phyloP scores from a whole-genome alignment of 2,888 invertebrate genomes.

The Nomada ferruginata region DNA sequence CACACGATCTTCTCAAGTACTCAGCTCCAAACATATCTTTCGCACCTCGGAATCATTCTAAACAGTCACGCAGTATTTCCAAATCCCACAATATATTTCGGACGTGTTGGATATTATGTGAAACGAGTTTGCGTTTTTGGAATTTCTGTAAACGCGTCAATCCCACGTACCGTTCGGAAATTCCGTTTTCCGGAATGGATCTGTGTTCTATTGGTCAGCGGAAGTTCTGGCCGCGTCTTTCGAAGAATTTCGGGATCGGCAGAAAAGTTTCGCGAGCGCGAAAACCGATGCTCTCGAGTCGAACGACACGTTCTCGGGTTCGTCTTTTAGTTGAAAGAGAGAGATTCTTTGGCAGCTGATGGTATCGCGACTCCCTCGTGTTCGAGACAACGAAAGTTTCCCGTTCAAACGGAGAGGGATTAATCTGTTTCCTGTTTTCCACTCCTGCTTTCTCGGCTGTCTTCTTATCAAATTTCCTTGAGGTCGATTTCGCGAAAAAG shows the following conservation, averaged over 20 bases:
- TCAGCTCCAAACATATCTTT: no score
- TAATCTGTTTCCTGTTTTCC: slow-evolving; percentile 20
- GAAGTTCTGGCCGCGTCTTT: neutral
- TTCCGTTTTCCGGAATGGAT: slow-evolving; percentile 30
- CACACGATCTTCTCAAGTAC: no score
- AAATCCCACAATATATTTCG: no score
- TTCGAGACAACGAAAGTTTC: slow-evolving; percentile 16
- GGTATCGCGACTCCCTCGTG: slow-evolving; percentile 7
- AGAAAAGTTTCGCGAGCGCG: slow-evolving; percentile 19
- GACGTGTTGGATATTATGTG: no score
- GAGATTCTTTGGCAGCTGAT: slow-evolving; percentile 12
- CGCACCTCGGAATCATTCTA: no score
- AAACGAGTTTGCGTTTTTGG: neutral
- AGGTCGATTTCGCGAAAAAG: slow-evolving; percentile 7
- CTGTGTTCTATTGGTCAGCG: neutral
- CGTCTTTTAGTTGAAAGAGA: neutral
- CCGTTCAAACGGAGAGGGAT: neutral
- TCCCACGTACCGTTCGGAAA: neutral
- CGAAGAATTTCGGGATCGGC: neutral
- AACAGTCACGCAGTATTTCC: no score
- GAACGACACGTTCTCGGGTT: slow-evolving; percentile 20
- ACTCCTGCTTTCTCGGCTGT: neutral
- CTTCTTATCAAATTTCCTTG: slow-evolving; percentile 23
- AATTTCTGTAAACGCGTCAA: no score
- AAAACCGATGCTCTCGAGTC: slow-evolving; percentile 30